Base-by-base conservation (phyloP, 2,888 invertebrate genomes). In the Sphecodes monilicornis region DNA sequence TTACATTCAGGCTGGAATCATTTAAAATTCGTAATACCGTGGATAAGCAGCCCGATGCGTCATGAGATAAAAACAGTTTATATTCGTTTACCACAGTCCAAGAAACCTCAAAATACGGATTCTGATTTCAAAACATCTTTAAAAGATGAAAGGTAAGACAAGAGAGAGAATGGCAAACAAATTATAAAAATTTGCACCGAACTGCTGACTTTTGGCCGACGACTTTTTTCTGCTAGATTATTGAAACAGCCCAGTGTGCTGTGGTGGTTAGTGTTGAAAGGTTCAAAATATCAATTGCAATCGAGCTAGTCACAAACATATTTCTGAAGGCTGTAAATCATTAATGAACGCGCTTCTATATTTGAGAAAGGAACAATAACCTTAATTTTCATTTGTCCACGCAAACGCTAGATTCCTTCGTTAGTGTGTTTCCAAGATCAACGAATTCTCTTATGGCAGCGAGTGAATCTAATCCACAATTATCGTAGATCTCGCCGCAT, bases 1-100 rank as follows among this genome's bases (percentile, higher is more conserved):
- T 71, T 46, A 26, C 32, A 46, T 29, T 43, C 43, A 46, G 22
- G 46, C 46, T 22, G 46, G 70, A 11, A 71, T 71, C 70, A 71
- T 71, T 71, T 82, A 82, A 82, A 82, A 71, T 74, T 73, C 32
- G 36, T 57, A 54, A 70, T 66, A 74, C 50, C 36, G 29, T 6
- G 76, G 69, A 79, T 78, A 78, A 50, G 26, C 70, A 64, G 26
- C 13, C 69, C 41, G 64, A 57, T 46, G 64, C 77, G 78, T 57
- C 76, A 46, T 50, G 78, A 57, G 81, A 82, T 81, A 86, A n/a
- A n/a, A n/a, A n/a, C n/a, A n/a, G n/a, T n/a, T n/a, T n/a, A n/a
- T n/a, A n/a, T n/a, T n/a, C n/a, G n/a, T n/a, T n/a, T n/a, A n/a
- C n/a, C n/a, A n/a, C n/a, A n/a, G n/a, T n/a, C n/a, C n/a, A n/a